Evolutionary conservation across 37 sponge, comb jelly and placozoan species (phyloP), one percentile per base, ranked within the genome.

Genomic region (Cliona cf. orientalis): DNA sequence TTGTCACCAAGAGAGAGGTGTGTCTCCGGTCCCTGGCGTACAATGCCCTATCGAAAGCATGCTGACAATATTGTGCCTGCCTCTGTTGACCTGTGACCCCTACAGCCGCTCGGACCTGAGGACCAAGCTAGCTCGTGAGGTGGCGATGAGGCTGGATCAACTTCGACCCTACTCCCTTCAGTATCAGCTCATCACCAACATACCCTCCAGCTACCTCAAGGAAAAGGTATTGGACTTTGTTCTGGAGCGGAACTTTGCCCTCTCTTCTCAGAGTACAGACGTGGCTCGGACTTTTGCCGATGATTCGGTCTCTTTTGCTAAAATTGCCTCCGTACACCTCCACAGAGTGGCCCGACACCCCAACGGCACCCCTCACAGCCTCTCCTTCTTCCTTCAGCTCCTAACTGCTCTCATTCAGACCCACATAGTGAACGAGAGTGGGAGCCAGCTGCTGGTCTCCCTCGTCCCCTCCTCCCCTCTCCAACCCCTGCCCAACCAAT

Each of bases 171-270:
- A 34, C 0, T 21, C 46, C 23, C 21, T 17, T 9, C 53, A 68
- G 36, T 5, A 21, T 3, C 5, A 46, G 26, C 21, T 67, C 1
- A 33, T 80, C 25, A 36, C 57, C 11, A 11, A 6, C 41, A 33
- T 80, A 25, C 80, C 80, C 29, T 80, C 68, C 0, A 3, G 34
- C 69, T 35, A 41, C 34, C 80, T 80, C 69, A n/a, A 70, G 7
- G 69, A 55, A 14, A 49, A 36, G 26, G 58, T 68, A 6, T 26
- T 69, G 39, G 34, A 46, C 41, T 22, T 80, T 17, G 42, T 69
- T 29, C 68, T 80, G 25, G 31, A 67, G 23, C 46, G 31, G 0
- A 22, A 69, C 0, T 68, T 80, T 38, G 28, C 42, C 22, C 29
- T 57, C 19, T 14, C 69, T 0, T 14, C 56, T 37, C 22, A 9